Percentiles rank a stretch among this genome's conserved stretches.
These are phyloP conservation scores for Oreortyx pictus DNA, from an alignment of 2,797 vertebrate genomes.

Conservation along the genomic window DNA sequence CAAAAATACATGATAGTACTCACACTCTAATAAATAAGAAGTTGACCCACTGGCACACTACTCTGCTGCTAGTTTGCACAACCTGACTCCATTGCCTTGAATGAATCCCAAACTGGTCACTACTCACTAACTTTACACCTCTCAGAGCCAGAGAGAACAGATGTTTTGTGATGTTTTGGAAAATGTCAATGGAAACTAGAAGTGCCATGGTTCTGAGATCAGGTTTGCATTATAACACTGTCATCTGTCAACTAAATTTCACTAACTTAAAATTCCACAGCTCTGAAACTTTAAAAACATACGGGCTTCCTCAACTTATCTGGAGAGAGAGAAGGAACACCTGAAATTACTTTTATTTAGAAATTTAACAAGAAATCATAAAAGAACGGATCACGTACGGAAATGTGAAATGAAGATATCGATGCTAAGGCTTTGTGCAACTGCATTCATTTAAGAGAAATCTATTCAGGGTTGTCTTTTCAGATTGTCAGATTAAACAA, in stretches of 20 bases:
- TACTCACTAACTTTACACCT: slow-evolving; percentile 8
- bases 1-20: neutral
- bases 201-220: slow-evolving; percentile 30
- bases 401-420: slow-evolving; percentile 79
- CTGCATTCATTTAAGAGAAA: slow-evolving; percentile 76
- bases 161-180: neutral
- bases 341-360: slow-evolving; percentile 67
- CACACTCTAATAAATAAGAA: neutral
- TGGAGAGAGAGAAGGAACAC: slow-evolving; percentile 27
- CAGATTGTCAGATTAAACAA: slow-evolving; percentile 84
- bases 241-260: slow-evolving; percentile 38
- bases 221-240: slow-evolving; percentile 19
- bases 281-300: slow-evolving; percentile 29
- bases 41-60: neutral
- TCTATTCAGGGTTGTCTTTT: slow-evolving; percentile 84
- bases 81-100: neutral
- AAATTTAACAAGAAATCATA: slow-evolving; percentile 75
- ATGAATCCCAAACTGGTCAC: neutral
- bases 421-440: slow-evolving; percentile 75
- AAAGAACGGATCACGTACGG: slow-evolving; percentile 64
- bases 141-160: slow-evolving; percentile 27
- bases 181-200: slow-evolving; percentile 15
- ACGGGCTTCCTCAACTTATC: slow-evolving; percentile 16
- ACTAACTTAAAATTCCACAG: slow-evolving; percentile 51
- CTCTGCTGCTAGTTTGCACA: neutral